Conservation (phyloP, 2,113 vertebrate genomes). For the Bujurquina vittata region DNA sequence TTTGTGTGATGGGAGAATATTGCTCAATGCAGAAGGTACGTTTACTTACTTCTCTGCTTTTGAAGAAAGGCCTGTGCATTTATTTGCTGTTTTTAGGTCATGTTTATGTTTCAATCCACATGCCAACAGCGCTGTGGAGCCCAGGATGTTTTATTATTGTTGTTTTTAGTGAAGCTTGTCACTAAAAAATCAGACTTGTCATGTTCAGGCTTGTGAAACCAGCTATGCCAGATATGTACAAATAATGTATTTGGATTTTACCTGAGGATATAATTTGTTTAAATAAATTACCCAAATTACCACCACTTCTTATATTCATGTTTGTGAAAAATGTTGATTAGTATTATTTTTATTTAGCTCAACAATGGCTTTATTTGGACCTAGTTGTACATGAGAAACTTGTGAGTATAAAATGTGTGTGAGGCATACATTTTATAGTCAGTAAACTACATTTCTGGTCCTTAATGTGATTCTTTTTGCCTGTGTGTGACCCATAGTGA, state of each 20-base stretch:
- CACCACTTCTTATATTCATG: background rate
- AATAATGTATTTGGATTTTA: no score
- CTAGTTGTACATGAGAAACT: background rate
- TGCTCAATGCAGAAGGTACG: fast-evolving
- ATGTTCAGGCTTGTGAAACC: background rate
- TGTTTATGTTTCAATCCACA: background rate
- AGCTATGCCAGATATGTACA: background rate
- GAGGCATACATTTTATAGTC: background rate
- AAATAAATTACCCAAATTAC: background rate
- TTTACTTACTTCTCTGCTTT: background rate
- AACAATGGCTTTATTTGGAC: background rate
- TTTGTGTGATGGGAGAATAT: background rate
- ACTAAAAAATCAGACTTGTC: fast-evolving
- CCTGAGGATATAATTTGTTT: background rate
- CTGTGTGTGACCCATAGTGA: background rate
- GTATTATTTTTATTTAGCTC: background rate
- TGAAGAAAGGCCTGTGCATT: background rate
- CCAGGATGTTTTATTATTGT: background rate
- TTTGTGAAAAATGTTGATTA: background rate
- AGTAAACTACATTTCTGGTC: background rate
- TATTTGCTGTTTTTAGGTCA: background rate
- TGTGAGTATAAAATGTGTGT: background rate
- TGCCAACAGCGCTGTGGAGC: background rate
- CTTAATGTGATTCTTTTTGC: background rate
- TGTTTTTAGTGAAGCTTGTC: background rate